These are phyloP conservation scores for Parelbella ahira DNA, from an alignment of 2,888 invertebrate species.

Conservation along the genomic window DNA sequence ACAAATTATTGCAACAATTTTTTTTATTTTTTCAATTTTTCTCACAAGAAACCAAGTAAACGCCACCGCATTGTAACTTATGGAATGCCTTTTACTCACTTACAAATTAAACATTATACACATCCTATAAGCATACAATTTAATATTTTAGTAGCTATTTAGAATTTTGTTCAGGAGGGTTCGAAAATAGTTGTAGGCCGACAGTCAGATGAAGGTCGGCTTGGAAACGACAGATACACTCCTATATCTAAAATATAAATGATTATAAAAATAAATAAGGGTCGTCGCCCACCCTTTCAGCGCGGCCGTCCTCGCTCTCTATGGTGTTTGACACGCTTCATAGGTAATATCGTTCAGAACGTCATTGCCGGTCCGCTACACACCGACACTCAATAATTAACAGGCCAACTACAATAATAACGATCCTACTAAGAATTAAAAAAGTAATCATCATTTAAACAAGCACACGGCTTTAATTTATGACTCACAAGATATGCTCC, in stretches of 20 bases:
- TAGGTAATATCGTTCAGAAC: slow-evolving; percentile 7
- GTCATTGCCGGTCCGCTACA: slow-evolving; percentile 14
- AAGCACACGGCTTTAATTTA: slow-evolving; percentile 44
- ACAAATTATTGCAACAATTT: slow-evolving; percentile 51
- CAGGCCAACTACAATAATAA: slow-evolving; percentile 48
- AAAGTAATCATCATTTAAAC: slow-evolving; percentile 38
- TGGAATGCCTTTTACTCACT: slow-evolving; percentile 77
- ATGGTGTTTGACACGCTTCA: slow-evolving; percentile 37
- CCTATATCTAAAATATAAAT: slow-evolving; percentile 73
- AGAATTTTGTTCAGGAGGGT: slow-evolving; percentile 53
- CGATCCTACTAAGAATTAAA: slow-evolving; percentile 48
- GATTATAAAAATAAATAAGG: slow-evolving; percentile 79
- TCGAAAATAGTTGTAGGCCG: slow-evolving; percentile 22
- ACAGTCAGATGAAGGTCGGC: slow-evolving; percentile 29
- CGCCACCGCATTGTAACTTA: slow-evolving; percentile 69
- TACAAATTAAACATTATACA: slow-evolving; percentile 66
- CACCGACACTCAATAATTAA: slow-evolving; percentile 46
- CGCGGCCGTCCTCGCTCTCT: slow-evolving; percentile 40
- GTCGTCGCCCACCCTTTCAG: slow-evolving; percentile 54
- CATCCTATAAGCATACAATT: slow-evolving; percentile 63
- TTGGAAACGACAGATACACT: slow-evolving; percentile 53
- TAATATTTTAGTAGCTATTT: slow-evolving; percentile 47
- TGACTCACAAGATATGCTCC: slow-evolving; percentile 45
- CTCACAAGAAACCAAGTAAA: slow-evolving; percentile 46
- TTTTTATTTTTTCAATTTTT: slow-evolving; percentile 39